These are phyloP conservation scores for Perognathus longimembris DNA, from an alignment of 2,113 vertebrate species.

Conservation along the genomic window DNA sequence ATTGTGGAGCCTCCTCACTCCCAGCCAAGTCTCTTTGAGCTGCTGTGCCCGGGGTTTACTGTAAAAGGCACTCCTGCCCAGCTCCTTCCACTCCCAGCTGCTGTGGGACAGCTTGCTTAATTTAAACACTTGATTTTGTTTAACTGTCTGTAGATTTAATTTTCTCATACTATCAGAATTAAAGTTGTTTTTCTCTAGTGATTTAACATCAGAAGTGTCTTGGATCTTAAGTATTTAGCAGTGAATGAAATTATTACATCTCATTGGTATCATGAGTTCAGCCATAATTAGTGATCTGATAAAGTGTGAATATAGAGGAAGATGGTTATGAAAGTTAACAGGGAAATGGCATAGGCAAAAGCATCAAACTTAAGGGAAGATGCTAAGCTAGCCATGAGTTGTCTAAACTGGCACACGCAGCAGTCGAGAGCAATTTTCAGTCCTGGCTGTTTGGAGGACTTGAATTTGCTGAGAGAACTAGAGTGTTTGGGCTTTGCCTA, in stretches of 20 bases:
- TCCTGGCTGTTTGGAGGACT: background rate
- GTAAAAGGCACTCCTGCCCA: too few species aligned
- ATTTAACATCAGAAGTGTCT: background rate
- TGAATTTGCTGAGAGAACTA: background rate
- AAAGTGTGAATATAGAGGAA: too few species aligned
- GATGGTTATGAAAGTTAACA: too few species aligned
- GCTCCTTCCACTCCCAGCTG: too few species aligned
- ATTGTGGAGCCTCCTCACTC: too few species aligned
- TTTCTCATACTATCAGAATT: background rate
- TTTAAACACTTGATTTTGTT: conserved; percentile 21
- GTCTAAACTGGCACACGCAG: background rate
- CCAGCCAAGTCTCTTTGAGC: too few species aligned
- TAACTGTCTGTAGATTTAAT: background rate
- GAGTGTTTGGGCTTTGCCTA: background rate
- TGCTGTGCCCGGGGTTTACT: too few species aligned
- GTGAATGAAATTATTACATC: background rate
- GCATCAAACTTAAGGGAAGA: background rate
- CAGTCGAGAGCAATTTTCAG: background rate
- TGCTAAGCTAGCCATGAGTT: background rate
- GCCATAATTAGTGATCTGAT: background rate
- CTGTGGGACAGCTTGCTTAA: too few species aligned
- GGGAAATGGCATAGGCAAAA: background rate
- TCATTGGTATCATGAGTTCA: background rate
- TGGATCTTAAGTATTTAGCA: background rate
- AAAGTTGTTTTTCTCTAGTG: background rate